Conservation (phyloP, 2,888 invertebrate genomes). For the Acleris sparsana region DNA sequence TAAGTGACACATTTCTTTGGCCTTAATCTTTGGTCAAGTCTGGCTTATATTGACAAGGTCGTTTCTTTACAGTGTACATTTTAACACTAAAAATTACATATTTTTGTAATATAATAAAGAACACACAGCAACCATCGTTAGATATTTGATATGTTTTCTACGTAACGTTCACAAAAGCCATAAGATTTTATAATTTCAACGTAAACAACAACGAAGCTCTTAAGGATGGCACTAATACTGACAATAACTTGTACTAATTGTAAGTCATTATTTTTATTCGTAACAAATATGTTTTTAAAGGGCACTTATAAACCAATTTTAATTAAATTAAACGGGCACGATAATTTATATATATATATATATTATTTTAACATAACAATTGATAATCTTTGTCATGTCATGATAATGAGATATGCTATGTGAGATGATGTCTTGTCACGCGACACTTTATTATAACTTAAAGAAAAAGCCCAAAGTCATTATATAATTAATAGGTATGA, state of each 20-base stretch:
- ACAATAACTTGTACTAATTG: conserved; percentile 24
- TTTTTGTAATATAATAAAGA: not conserved
- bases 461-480: too few relatives aligned
- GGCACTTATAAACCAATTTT: too few relatives aligned
- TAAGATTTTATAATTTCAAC: not conserved
- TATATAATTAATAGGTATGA: too few relatives aligned
- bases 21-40: too few relatives aligned
- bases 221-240: conserved; percentile 20
- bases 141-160: conserved; percentile 31
- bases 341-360: too few relatives aligned
- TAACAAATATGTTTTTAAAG: not conserved
- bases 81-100: not conserved
- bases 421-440: too few relatives aligned
- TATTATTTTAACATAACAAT: too few relatives aligned
- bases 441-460: too few relatives aligned
- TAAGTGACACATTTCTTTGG: too few relatives aligned
- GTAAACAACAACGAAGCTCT: conserved; percentile 18
- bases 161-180: conserved; percentile 27
- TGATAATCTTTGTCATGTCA: too few relatives aligned
- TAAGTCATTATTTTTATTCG: conserved; percentile 7
- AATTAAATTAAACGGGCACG: not conserved
- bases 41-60: too few relatives aligned
- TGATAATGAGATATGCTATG: too few relatives aligned
- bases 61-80: not conserved
- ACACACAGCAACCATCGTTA: conserved; percentile 7